Evolutionary conservation across 23 tunicate species (phyloP), one percentile per base, ranked within the genome.

Genomic region (Phallusia fumigata): DNA sequence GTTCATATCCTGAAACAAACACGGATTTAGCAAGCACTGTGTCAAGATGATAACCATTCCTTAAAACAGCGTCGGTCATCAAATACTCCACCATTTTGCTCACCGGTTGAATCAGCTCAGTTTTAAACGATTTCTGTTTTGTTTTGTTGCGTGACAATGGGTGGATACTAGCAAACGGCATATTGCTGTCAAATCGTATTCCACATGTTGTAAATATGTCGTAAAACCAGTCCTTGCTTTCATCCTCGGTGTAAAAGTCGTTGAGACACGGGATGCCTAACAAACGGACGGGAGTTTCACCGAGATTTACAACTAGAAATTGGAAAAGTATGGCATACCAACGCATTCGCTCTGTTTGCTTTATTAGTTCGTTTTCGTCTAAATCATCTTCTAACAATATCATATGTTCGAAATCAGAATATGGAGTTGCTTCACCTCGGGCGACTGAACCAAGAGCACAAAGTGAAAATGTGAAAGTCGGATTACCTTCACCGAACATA

Each of bases 321-420:
- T 85, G 81, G 35, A 79, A 85, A 6, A 85, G n/a, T 32, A 44
- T 73, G 13, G 87, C 82, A 31, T 84, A 84, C 73, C 13, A 84
- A 49, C 87, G 87, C 32, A 84, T 76, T 31, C 76, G 77, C 12
- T 77, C 73, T 31, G 31, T 26, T 0, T 35, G 36, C 18, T 65
- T 26, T 30, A 65, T 19, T 10, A 40, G 10, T 80, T 72, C 30
- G 12, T 51, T 32, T 65, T 72, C 79, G 47, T 40, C 47, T 40
- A 40, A 40, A 10, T 40, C 47, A 10, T 40, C 47, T 47, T 86
- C 89, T 0, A 86, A 76, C 30, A 86, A 26, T 53, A 86, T 86
- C 15, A 26, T 84, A 80, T 86, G 65, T 79, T 86, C 89, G 79
- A 86, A 86, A 81, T 81, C 90, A 35, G 90, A 87, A 81, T 87